Conservation (phyloP, 1,140 invertebrate species). For the Ostrea denselamellosa region DNA sequence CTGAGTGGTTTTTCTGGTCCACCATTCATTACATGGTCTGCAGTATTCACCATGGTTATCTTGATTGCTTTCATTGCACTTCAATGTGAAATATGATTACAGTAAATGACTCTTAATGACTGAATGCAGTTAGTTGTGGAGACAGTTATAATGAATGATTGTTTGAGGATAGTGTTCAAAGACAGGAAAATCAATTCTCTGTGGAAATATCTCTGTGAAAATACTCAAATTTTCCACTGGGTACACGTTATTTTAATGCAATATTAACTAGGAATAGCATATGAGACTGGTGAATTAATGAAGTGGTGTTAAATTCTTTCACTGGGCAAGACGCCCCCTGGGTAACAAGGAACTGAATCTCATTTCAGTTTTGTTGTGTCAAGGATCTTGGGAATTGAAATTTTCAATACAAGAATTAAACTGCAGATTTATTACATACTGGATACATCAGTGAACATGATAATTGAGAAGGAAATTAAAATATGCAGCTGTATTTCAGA, state of each 20-base stretch:
- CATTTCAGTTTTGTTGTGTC: background rate
- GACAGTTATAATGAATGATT: constrained; percentile 31
- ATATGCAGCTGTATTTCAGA: background rate
- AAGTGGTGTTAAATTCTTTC: background rate
- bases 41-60: background rate
- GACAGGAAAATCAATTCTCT: constrained; percentile 21
- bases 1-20: too few species aligned
- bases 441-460: too few species aligned
- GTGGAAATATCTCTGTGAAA: background rate
- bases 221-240: background rate
- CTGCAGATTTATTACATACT: background rate
- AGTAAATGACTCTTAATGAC: constrained; percentile 33
- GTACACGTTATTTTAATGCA: constrained; percentile 14
- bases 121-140: background rate
- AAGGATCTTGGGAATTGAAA: background rate
- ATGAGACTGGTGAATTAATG: background rate
- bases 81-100: constrained; percentile 27
- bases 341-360: background rate
- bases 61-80: constrained; percentile 32
- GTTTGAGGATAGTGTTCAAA: constrained; percentile 38
- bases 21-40: too few species aligned
- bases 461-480: background rate
- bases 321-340: background rate
- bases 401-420: background rate
- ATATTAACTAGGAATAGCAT: background rate